Conservation (phyloP, 2,888 invertebrate genomes). For the Dichetophora obliterata region DNA sequence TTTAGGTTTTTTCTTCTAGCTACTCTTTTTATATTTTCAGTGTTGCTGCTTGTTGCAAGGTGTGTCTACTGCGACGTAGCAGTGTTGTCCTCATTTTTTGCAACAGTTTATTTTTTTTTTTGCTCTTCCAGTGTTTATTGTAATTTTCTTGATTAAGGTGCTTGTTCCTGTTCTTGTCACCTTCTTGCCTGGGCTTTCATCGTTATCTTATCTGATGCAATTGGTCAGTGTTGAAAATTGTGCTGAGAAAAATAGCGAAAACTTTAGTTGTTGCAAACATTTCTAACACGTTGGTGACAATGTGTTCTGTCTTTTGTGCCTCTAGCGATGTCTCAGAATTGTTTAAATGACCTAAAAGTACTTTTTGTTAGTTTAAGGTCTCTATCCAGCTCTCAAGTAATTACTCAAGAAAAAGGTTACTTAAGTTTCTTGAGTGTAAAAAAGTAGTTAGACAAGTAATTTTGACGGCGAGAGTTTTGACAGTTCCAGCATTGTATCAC, state of each 20-base stretch:
- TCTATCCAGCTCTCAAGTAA: no score
- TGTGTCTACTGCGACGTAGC: not conserved
- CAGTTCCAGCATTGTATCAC: no score
- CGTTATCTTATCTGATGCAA: not conserved
- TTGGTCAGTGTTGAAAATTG: not conserved
- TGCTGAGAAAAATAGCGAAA: not conserved
- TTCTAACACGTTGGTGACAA: not conserved
- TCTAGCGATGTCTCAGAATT: no score
- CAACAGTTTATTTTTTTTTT: not conserved
- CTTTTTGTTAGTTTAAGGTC: no score
- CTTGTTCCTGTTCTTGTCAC: not conserved
- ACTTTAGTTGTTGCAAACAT: not conserved
- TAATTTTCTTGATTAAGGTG: slow-evolving; percentile 15
- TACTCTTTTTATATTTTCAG: not conserved
- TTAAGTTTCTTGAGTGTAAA: no score
- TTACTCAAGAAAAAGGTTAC: no score
- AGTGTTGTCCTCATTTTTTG: not conserved
- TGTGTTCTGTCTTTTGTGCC: no score
- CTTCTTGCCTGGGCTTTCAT: not conserved
- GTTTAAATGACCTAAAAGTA: no score
- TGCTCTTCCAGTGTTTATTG: slow-evolving; percentile 36
- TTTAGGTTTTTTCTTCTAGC: not conserved
- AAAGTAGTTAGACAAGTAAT: no score
- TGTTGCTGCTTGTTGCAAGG: not conserved
- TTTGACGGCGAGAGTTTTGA: no score